Base-by-base conservation (phyloP, 1,140 invertebrate genomes). In the Musca vetustissima region DNA sequence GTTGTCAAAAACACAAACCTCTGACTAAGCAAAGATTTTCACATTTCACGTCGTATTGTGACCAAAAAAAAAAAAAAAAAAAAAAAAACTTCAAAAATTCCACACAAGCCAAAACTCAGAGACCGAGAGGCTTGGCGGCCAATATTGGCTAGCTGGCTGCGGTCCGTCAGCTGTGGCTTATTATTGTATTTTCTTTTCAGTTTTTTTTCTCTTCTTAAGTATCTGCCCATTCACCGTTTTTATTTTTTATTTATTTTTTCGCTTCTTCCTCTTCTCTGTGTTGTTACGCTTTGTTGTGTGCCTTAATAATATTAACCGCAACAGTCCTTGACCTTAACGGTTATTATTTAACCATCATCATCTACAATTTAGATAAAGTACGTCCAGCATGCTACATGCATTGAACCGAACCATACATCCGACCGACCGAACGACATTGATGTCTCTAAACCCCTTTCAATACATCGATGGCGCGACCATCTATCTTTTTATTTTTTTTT, bases 291-390 rank as follows among this genome's bases (percentile, higher is more conserved):
- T 64, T 43, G 21, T 43, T 64, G 47, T 43, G 21, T 43, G 32
- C 43, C 17, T 64, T 47, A 64, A 47, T 47, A 47, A 32, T 48
- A 48, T 64, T 64, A 64, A 64, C 61, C 61, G 61, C 61, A 64
- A 64, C 61, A 64, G 61, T 64, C 61, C 61, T 64, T 64, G 61
- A 64, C 61, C 61, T 64, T 64, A 64, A 64, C 61, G 32, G 61
- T 64, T 64, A 64, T 43, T 48, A 64, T 48, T 64, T 64, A 64
- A 64, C 32, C 61, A 48, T 64, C 61, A 22, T 21, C 61, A 25
- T 43, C 36, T 43, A 43, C 36, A 43, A 43, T 43, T 43, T 43
- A 43, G 36, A 43, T 43, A 43, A 43, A 43, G 36, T 43, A 43
- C 36, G 11, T 43, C 36, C 36, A 13, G 13, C 15, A 49, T 32